Evolutionary conservation across 1,140 invertebrate genomes (phyloP).

Genomic region (Caerostris darwini): DNA sequence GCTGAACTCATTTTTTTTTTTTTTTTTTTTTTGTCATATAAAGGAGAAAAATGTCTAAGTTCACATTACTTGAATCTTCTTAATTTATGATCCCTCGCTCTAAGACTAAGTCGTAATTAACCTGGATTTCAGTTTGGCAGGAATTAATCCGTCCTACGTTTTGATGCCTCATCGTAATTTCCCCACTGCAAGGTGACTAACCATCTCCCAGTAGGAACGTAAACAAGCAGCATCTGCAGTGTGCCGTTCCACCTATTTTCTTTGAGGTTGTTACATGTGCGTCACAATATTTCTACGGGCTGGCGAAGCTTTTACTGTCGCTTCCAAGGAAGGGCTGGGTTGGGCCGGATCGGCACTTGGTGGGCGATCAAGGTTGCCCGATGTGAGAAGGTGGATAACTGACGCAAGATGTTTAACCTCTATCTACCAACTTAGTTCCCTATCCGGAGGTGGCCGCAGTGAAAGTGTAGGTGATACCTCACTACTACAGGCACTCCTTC

Average conservation of each 20-base stretch:
- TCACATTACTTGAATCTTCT: background rate
- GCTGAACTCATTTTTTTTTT: too few species aligned
- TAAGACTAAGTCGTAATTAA: background rate
- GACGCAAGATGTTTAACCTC: constrained; percentile 71
- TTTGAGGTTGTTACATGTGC: background rate
- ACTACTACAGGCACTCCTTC: constrained; percentile 2
- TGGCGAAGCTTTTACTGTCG: constrained; percentile 45
- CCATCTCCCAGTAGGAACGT: background rate
- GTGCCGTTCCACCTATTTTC: constrained; percentile 30
- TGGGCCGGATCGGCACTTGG: constrained; percentile 25
- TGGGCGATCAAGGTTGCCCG: constrained; percentile 74
- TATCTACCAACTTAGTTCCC: background rate
- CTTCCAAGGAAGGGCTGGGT: constrained; percentile 64
- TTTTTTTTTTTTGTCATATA: too few species aligned
- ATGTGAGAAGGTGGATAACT: constrained; percentile 63
- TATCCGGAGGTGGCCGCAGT: constrained; percentile 37
- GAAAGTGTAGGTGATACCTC: constrained; percentile 56
- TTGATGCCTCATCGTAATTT: background rate
- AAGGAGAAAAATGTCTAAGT: too few species aligned
- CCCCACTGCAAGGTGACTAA: background rate
- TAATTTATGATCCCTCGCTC: background rate
- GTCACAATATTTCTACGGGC: constrained; percentile 70
- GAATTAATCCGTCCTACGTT: background rate
- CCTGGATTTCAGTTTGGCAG: background rate
- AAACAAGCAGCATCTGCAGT: background rate